These are phyloP conservation scores for Sipha maydis DNA, from an alignment of 2,888 invertebrate genomes.

Conservation along the genomic window DNA sequence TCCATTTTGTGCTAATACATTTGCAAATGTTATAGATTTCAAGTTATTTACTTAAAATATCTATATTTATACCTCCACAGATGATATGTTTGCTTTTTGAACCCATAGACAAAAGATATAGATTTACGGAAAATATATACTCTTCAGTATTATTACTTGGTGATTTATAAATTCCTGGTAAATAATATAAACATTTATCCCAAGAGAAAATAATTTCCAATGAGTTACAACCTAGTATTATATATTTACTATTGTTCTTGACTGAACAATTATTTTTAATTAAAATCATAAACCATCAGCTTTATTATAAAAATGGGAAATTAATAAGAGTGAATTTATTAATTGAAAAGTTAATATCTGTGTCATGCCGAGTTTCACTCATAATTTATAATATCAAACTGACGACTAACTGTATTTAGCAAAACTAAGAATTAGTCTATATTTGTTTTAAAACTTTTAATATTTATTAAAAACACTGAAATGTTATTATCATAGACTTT, in stretches of 20 bases:
- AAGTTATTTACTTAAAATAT: background rate
- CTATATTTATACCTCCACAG: background rate
- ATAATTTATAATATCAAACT: background rate
- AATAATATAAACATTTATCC: background rate
- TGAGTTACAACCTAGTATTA: background rate
- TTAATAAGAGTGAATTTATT: background rate
- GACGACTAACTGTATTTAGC: background rate
- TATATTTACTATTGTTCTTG: background rate
- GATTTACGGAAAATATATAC: background rate
- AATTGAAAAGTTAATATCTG: background rate
- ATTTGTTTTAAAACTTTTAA: conserved; percentile 10
- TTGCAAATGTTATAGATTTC: background rate
- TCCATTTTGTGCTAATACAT: background rate
- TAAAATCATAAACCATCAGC: background rate
- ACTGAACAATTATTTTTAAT: background rate
- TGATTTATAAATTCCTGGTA: background rate
- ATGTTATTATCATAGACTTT: background rate
- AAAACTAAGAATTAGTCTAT: background rate
- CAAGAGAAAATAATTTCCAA: background rate
- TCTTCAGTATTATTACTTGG: background rate
- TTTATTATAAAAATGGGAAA: background rate
- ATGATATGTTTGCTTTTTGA: background rate
- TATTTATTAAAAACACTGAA: background rate
- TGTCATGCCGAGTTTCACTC: background rate
- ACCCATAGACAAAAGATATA: background rate